These are phyloP conservation scores for Leptinotarsa juncta DNA, from an alignment of 2,888 invertebrate species.

Conservation along the genomic window DNA sequence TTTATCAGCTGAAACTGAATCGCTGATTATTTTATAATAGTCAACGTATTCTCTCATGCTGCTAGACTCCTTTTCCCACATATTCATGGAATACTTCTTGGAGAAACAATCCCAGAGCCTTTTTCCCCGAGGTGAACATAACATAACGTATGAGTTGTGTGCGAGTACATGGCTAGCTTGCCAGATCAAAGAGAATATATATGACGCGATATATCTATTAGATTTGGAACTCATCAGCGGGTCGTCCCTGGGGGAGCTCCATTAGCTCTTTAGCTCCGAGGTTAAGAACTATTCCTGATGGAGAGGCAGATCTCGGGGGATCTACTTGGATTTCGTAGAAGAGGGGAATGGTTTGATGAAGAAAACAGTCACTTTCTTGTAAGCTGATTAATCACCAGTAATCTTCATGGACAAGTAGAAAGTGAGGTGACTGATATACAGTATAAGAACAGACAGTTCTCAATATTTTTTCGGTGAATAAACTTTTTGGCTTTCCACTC, in stretches of 20 bases:
- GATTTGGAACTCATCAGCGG: conserved; percentile 16
- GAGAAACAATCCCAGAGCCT: background rate
- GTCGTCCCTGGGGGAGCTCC: background rate
- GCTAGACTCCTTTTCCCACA: background rate
- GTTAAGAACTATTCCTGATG: conserved; percentile 11
- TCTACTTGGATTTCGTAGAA: background rate
- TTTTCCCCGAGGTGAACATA: background rate
- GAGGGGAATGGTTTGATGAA: background rate
- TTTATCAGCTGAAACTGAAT: no score
- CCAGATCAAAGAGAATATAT: conserved; percentile 27
- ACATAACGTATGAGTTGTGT: background rate
- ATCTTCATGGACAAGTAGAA: no score
- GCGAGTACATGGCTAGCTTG: conserved; percentile 18
- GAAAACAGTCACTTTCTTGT: background rate
- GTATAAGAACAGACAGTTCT: no score
- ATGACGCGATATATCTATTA: conserved; percentile 28
- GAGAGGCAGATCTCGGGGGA: conserved; percentile 8
- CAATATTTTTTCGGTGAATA: no score
- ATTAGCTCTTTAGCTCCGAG: conserved; percentile 11
- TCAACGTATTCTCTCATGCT: background rate
- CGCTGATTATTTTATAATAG: no score
- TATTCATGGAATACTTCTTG: background rate
- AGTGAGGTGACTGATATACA: no score
- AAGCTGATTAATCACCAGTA: no score
- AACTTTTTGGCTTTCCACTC: no score